phyloP scores from a whole-genome alignment of 1,140 invertebrate species.

The Lucilia sericata region DNA sequence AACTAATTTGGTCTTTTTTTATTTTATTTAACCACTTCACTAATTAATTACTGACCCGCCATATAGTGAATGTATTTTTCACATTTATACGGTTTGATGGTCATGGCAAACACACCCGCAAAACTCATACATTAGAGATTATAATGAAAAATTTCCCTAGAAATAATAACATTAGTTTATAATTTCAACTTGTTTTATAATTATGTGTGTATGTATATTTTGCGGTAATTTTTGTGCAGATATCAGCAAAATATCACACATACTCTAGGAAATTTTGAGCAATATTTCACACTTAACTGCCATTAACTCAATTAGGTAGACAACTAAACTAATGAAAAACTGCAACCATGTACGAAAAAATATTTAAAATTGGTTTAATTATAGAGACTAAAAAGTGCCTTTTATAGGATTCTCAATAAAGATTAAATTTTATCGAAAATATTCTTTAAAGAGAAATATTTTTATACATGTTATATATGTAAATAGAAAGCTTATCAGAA shows the following conservation, averaged over 20 bases:
- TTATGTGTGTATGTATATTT: not conserved
- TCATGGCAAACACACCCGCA: not conserved
- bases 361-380: not conserved
- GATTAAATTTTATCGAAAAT: too few relatives aligned
- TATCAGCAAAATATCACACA: not conserved
- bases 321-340: too few relatives aligned
- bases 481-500: too few relatives aligned
- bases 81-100: constrained; percentile 6
- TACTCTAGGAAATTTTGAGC: not conserved
- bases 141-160: not conserved
- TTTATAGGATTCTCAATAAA: too few relatives aligned
- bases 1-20: not conserved
- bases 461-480: too few relatives aligned
- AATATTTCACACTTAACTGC: not conserved
- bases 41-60: not conserved
- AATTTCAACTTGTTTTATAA: not conserved
- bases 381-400: not conserved
- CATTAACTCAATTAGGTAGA: not conserved
- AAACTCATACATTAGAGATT: too few relatives aligned
- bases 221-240: not conserved
- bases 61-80: not conserved
- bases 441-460: too few relatives aligned
- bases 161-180: not conserved
- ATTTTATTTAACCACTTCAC: constrained; percentile 4
- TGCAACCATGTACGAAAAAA: not conserved